phyloP scores from a whole-genome alignment of 2,888 invertebrate species.

The Heliconius cydno region DNA sequence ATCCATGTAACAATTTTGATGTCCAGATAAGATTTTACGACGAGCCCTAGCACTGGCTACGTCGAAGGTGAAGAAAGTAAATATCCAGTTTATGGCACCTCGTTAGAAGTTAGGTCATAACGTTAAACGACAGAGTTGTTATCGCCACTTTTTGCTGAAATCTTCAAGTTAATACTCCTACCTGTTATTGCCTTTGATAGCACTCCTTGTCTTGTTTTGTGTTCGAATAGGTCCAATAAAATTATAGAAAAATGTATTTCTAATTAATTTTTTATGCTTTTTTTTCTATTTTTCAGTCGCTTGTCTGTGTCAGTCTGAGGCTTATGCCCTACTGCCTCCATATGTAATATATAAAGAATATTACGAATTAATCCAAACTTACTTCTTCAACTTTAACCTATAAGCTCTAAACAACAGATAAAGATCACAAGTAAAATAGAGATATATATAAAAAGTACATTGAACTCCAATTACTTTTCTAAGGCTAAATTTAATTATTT shows the following conservation, averaged over 20 bases:
- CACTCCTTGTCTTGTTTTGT: not conserved
- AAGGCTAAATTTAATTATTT: not conserved
- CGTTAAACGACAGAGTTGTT: conserved; percentile 70
- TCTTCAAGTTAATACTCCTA: conserved; percentile 68
- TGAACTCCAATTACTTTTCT: not conserved
- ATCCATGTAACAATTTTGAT: conserved; percentile 37
- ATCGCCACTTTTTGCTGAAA: conserved; percentile 71
- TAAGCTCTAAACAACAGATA: not conserved
- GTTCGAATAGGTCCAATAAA: not conserved
- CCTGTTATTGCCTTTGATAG: conserved; percentile 67
- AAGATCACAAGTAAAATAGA: not conserved
- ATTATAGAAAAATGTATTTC: not conserved
- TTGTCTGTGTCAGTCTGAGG: too few species aligned
- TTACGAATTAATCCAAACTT: not conserved
- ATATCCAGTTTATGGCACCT: conserved; percentile 77
- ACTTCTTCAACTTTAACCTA: not conserved
- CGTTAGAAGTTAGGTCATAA: conserved; percentile 79
- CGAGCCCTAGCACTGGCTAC: conserved; percentile 58
- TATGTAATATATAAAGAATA: not conserved
- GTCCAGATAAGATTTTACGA: conserved; percentile 69
- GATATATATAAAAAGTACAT: not conserved
- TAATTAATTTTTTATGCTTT: not conserved
- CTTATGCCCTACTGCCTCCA: too few species aligned
- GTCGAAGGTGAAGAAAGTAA: conserved; percentile 68
- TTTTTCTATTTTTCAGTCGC: not conserved